Percentiles rank a stretch among this genome's conserved stretches.
These are phyloP conservation scores for Diachrysia chrysitis DNA, from an alignment of 2,888 invertebrate species.

Conservation along the genomic window DNA sequence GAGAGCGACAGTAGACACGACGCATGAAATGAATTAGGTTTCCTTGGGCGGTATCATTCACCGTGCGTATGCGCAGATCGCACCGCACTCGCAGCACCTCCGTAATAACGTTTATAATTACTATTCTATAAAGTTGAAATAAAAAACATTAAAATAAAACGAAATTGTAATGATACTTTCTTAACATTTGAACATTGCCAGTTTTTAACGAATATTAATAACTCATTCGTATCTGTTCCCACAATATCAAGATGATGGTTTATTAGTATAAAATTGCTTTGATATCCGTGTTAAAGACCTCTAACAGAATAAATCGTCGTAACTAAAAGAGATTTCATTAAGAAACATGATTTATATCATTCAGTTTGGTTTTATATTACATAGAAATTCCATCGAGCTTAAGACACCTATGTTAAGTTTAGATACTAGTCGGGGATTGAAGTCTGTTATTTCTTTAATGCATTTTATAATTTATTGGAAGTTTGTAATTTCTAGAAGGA, in stretches of 20 bases:
- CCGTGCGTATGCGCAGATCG: slow-evolving; percentile 61
- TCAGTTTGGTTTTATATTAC: neutral
- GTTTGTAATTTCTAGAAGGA: too few species aligned
- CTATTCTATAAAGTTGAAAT: slow-evolving; percentile 57
- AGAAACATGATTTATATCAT: slow-evolving; percentile 31
- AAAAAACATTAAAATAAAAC: slow-evolving; percentile 43
- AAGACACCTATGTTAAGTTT: slow-evolving; percentile 11
- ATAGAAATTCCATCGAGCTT: slow-evolving; percentile 28
- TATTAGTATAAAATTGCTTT: slow-evolving; percentile 65
- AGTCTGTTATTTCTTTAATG: too few species aligned
- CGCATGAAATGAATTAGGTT: slow-evolving; percentile 78
- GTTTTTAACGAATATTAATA: slow-evolving; percentile 56
- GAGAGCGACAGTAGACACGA: slow-evolving; percentile 74
- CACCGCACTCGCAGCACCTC: slow-evolving; percentile 54
- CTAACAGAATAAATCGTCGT: slow-evolving; percentile 49
- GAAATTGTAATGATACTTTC: slow-evolving; percentile 39
- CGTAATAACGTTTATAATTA: slow-evolving; percentile 69
- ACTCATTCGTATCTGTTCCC: slow-evolving; percentile 62
- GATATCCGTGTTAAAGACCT: slow-evolving; percentile 62
- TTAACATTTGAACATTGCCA: slow-evolving; percentile 55
- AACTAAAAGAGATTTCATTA: slow-evolving; percentile 44
- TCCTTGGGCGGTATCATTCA: slow-evolving; percentile 73
- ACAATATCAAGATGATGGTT: slow-evolving; percentile 63
- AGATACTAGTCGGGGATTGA: too few species aligned
- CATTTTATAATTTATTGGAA: too few species aligned